Percentiles rank a stretch among this genome's conserved stretches.
Conservation (phyloP, 2,797 vertebrate species). For the Enteromius unitaeniatus region DNA sequence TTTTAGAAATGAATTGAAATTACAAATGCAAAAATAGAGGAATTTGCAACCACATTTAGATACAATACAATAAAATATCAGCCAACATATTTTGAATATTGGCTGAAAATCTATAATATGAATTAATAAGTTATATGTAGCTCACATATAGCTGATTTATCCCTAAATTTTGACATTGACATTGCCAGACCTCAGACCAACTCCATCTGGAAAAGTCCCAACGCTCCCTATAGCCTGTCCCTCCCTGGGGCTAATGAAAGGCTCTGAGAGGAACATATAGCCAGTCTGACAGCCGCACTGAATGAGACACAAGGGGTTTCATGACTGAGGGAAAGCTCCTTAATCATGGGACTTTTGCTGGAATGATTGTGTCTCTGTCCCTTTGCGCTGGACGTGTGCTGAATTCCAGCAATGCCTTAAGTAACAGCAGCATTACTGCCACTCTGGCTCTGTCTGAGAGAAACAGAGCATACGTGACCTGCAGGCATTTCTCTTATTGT, state of each 20-base stretch:
- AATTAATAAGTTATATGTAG: neutral
- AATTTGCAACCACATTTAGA: too few relatives aligned
- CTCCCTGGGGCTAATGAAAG: conserved; percentile 45
- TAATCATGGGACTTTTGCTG: conserved; percentile 35
- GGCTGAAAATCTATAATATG: too few relatives aligned
- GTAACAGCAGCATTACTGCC: conserved; percentile 54
- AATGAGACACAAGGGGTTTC: conserved; percentile 51
- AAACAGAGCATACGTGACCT: conserved; percentile 39
- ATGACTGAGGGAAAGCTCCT: conserved; percentile 29
- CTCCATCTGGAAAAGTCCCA: neutral
- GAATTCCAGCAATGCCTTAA: conserved; percentile 48
- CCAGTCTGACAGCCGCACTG: conserved; percentile 38
- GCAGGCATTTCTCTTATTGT: conserved; percentile 35
- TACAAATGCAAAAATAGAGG: too few relatives aligned
- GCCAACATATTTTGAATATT: too few relatives aligned
- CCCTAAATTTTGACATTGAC: neutral
- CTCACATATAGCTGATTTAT: neutral
- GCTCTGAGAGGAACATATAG: conserved; percentile 53
- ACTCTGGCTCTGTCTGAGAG: conserved; percentile 30
- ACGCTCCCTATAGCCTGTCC: neutral
- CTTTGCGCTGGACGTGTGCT: conserved; percentile 48
- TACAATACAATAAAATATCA: too few relatives aligned
- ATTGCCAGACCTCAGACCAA: neutral
- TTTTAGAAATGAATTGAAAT: too few relatives aligned
- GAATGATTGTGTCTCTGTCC: conserved; percentile 43